Evolutionary conservation across 2,888 invertebrate genomes (phyloP), one percentile per base, ranked within the genome.

Genomic region (Brassicogethes aeneus): DNA sequence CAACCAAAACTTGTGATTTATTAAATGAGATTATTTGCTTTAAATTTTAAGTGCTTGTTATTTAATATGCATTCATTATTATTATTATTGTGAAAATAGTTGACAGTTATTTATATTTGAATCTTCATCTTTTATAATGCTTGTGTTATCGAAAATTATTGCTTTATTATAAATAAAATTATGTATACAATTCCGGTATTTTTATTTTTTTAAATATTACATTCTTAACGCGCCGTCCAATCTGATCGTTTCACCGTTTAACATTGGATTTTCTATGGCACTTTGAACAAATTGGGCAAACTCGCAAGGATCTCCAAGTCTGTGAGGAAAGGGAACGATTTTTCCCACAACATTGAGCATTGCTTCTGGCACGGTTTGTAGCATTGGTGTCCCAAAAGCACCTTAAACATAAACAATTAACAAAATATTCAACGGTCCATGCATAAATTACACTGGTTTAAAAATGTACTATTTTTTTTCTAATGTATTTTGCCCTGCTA

Each of bases 231-330:
- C 85, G 0, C 86, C 89, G 60, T 90, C 95, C 50, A 95, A 61
- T 54, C 94, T 72, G 57, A 96, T 89, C 0, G 84, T 82, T 70
- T 91, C 92, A 13, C 93, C 95, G 66, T 96, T 96, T 39, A 96
- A 58, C 75, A 92, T 77, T 0, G 89, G 88, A 66, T 95, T 95
- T 61, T 86, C 82, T 34, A 92, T 78, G 44, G 95, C 81, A 46
- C 79, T 74, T 55, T 90, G 82, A 7, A 89, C 94, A 30, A 94
- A 65, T 37, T 83, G 83, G 0, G 92, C 94, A 65, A 77, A 96
- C 67, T 95, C 95, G 3, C 80, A 79, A 0, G 94, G 92, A 51
- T 83, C 72, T 1, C 94, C 95, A 1, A 95, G 71, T 31, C 94
- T 74, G 37, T 51, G 49, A 0, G 95, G 95, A 61, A 86, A 90